Base-by-base conservation (phyloP, 2,797 vertebrate species). In the Pangasius sanitwongsei region DNA sequence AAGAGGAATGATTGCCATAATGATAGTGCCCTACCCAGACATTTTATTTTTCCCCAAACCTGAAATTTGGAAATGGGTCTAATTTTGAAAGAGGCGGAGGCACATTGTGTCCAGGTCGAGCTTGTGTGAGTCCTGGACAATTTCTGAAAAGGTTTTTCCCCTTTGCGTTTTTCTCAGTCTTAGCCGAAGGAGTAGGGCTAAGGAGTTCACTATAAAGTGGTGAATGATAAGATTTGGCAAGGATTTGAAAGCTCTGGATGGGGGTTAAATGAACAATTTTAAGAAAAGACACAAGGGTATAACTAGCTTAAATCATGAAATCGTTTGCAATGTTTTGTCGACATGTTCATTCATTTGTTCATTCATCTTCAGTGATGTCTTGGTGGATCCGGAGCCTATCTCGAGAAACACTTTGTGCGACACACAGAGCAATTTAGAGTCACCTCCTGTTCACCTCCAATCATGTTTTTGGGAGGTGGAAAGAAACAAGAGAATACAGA, bases 11-110 rank as follows among this genome's bases (percentile, higher is more conserved):
- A 95, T 95, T 95, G 93, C 92, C 55, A 74, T 96, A 96, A 96
- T 96, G 93, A 96, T 93, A 95, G 94, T 93, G 92, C 87, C 87
- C 92, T 91, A 94, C 95, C 94, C 94, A 95, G 93, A 94, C 92
- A 95, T 96, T 95, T 96, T 92, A 72, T 83, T 77, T 70, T 67
- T 12, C 53, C 77, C 28, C 94, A 92, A 83, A 95, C 94, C 94
- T 93, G 92, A 94, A 95, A 93, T 94, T 94, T 91, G 93, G 89
- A 93, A 93, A 92, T 82, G 41, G 86, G 89, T 82, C 34, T 93
- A 92, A 82, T 92, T 93, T 93, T 90, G 83, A 92, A 91, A 87
- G 85, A 57, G 85, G 74, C 50, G 15, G 74, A 91, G 92, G 90
- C 87, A 93, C 88, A 92, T 82, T 91, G 87, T 88, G 74, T 69